phyloP scores from a whole-genome alignment of 2,888 invertebrate genomes.

The Lottia gigantea region DNA sequence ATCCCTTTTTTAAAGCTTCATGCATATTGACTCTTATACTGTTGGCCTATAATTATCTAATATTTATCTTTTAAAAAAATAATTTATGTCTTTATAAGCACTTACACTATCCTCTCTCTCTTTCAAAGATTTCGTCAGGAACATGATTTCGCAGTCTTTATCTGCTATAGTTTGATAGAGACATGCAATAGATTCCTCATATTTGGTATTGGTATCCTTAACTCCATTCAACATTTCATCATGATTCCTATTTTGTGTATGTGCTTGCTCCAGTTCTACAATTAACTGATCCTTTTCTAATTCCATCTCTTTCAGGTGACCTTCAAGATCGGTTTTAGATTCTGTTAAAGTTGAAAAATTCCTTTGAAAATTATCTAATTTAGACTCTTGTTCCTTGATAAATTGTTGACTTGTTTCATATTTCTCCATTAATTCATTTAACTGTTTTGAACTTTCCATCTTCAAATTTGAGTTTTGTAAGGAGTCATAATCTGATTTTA shows the following conservation, averaged over 20 bases:
- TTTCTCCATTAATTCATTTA: not conserved
- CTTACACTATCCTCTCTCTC: not conserved
- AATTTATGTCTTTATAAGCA: not conserved
- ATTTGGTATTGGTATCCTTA: not conserved
- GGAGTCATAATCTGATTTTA: not conserved
- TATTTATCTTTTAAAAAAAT: no score
- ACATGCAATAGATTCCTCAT: not conserved
- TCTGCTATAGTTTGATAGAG: not conserved
- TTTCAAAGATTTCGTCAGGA: not conserved
- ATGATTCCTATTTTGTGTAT: not conserved
- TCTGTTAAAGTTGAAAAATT: not conserved
- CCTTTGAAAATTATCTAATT: not conserved
- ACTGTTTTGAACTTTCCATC: not conserved
- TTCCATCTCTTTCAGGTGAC: slow-evolving; percentile 21
- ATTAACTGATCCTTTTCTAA: slow-evolving; percentile 27
- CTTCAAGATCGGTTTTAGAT: not conserved
- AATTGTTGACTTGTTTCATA: not conserved
- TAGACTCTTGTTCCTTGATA: not conserved
- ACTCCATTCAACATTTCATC: not conserved
- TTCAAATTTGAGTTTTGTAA: no score
- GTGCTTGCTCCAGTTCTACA: slow-evolving; percentile 20
- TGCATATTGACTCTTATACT: no score
- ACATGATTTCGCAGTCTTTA: not conserved
- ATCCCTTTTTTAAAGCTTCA: no score
- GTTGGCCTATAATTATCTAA: no score